Evolutionary conservation across 2,888 invertebrate species (phyloP), one percentile per base, ranked within the genome.

Genomic region (Meteorus colon): DNA sequence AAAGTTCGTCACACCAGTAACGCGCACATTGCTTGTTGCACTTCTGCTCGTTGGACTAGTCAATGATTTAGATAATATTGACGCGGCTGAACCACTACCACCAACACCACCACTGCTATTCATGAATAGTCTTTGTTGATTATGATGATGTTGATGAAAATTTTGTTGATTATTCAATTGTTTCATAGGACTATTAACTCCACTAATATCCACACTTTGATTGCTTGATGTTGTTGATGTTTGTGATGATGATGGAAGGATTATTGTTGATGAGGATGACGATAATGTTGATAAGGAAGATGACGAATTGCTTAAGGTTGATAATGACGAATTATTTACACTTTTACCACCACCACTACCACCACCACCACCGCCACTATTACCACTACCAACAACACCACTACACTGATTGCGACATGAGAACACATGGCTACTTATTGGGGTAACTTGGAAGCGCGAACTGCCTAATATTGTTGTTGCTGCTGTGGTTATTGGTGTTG

Each of bases 1-100:
- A 80, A 88, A 88, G 81, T 87, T 89, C 80, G 84, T 82, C 68
- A 85, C 74, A 51, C 77, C 76, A 71, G 75, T 69, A 68, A 77
- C 63, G 12, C 79, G 59, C n/a, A 74, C 68, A 59, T 73, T 70
- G 37, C 65, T 55, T 55, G 55, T 55, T 55, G 55, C 72, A 79
- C 84, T 85, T 81, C 86, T 88, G 83, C 86, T 87, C 79, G 86
- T 86, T 81, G 88, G 87, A 88, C 88, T 87, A 88, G 87, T 87
- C 84, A 89, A 81, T 77, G 89, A 88, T 84, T 89, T 89, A 65
- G 88, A 88, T 72, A 89, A 81, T 84, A 89, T 86, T 73, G 88
- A 88, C 79, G 86, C 55, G 37, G 51, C 19, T 41, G 59, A 60
- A 55, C 27, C 27, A 70, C 37, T 72, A 78, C 71, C 48, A 62